Evolutionary conservation across 2,888 invertebrate genomes (phyloP).

Genomic region (Mystacides longicornis): DNA sequence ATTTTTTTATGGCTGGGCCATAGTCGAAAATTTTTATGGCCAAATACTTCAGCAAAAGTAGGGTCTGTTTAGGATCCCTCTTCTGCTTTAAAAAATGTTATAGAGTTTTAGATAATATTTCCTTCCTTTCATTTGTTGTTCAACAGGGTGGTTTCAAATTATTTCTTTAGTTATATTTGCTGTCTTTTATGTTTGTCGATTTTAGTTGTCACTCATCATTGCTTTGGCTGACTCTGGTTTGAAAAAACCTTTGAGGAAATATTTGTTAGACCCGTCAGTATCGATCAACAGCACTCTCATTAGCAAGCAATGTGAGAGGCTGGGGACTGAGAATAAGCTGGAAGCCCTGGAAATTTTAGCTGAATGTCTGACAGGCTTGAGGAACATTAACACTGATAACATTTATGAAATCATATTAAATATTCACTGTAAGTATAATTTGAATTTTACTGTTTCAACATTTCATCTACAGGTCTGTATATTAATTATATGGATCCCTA

Average conservation of each 20-base stretch:
- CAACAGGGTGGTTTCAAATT: too few species aligned
- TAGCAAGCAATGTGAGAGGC: constrained; percentile 45
- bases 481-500: too few species aligned
- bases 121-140: too few species aligned
- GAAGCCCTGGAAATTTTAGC: constrained; percentile 35
- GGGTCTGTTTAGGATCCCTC: too few species aligned
- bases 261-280: constrained; percentile 46
- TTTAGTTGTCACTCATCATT: constrained; percentile 42
- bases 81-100: too few species aligned
- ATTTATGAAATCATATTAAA: constrained; percentile 45
- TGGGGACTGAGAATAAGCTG: constrained; percentile 39
- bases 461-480: too few species aligned
- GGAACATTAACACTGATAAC: constrained; percentile 36
- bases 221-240: constrained; percentile 50
- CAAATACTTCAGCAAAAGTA: too few species aligned
- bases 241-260: constrained; percentile 43
- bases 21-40: too few species aligned
- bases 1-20: too few species aligned
- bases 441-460: neutral
- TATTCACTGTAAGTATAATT: constrained; percentile 43
- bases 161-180: too few species aligned
- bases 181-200: too few species aligned
- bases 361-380: constrained; percentile 35
- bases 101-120: too few species aligned
- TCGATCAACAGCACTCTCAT: constrained; percentile 47